phyloP scores from a whole-genome alignment of 1,140 invertebrate genomes.

The Atopsyche davidsoni region DNA sequence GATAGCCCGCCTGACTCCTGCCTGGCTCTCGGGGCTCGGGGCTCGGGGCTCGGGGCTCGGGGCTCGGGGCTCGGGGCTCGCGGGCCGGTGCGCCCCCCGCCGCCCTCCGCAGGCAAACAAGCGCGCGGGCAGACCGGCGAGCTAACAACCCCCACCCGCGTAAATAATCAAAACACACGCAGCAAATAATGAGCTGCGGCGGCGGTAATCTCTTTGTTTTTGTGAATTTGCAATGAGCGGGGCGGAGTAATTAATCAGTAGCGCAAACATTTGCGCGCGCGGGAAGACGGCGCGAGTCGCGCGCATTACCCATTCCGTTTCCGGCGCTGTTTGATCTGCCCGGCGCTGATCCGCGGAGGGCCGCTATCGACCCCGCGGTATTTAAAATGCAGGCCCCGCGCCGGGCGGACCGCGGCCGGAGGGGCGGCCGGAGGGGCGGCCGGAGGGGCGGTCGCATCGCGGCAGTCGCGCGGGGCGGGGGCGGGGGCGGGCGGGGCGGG shows the following conservation, averaged over 20 bases:
- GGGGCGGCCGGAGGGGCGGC: not conserved
- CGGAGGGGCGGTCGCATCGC: slow-evolving; percentile 15
- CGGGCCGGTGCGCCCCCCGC: too few relatives aligned
- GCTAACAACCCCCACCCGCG: too few relatives aligned
- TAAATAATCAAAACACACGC: too few relatives aligned
- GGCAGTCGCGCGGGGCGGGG: slow-evolving; percentile 12
- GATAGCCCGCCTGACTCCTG: too few relatives aligned
- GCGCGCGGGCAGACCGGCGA: too few relatives aligned
- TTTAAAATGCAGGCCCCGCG: not conserved
- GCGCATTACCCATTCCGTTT: too few relatives aligned
- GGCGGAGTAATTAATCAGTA: slow-evolving; percentile 14
- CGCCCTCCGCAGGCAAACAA: too few relatives aligned
- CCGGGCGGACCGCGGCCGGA: not conserved
- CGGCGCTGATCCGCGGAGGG: not conserved
- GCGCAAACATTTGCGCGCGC: slow-evolving; percentile 1
- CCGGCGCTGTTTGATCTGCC: not conserved
- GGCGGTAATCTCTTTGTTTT: slow-evolving; percentile 20
- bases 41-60: too few relatives aligned
- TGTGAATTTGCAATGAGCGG: slow-evolving; percentile 18
- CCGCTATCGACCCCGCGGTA: too few relatives aligned
- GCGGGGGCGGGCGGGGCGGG: slow-evolving; percentile 18
- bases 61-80: too few relatives aligned
- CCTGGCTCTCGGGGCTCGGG: too few relatives aligned
- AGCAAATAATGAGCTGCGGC: too few relatives aligned
- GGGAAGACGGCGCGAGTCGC: not conserved